phyloP scores from a whole-genome alignment of 2,113 vertebrate genomes.

The Brachyistius frenatus region DNA sequence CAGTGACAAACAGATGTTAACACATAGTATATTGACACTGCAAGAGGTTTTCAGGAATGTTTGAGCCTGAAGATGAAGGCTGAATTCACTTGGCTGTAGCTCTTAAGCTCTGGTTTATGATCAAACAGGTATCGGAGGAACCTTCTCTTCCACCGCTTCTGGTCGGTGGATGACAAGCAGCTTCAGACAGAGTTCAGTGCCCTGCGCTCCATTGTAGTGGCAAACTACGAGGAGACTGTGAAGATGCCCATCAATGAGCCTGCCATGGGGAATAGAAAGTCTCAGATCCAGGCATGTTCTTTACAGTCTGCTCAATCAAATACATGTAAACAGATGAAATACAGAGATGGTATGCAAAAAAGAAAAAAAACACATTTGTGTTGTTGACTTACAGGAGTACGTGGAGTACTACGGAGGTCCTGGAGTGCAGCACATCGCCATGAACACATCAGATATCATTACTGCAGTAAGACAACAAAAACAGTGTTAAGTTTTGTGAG shows the following conservation, averaged over 20 bases:
- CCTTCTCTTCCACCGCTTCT: conserved; percentile 97
- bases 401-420: conserved; percentile 94
- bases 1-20: not conserved
- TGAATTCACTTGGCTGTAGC: not conserved
- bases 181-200: conserved; percentile 95
- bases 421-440: conserved; percentile 95
- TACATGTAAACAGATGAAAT: not conserved
- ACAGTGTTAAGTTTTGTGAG: not conserved
- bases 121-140: conserved; percentile 90
- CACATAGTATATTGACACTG: not conserved
- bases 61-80: not conserved
- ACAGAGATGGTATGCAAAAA: not conserved
- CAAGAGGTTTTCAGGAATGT: not conserved
- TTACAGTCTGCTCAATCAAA: not conserved
- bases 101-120: conserved; percentile 13
- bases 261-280: conserved; percentile 90
- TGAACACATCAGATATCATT: conserved; percentile 94
- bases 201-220: conserved; percentile 93
- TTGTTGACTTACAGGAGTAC: conserved; percentile 86
- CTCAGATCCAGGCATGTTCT: conserved; percentile 92
- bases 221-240: conserved; percentile 95
- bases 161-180: conserved; percentile 97
- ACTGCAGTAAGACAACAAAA: conserved; percentile 82
- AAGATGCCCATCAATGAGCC: conserved; percentile 99
- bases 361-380: not conserved